These are phyloP conservation scores for Pachypeltis micranthus DNA, from an alignment of 1,140 invertebrate species.

Conservation along the genomic window DNA sequence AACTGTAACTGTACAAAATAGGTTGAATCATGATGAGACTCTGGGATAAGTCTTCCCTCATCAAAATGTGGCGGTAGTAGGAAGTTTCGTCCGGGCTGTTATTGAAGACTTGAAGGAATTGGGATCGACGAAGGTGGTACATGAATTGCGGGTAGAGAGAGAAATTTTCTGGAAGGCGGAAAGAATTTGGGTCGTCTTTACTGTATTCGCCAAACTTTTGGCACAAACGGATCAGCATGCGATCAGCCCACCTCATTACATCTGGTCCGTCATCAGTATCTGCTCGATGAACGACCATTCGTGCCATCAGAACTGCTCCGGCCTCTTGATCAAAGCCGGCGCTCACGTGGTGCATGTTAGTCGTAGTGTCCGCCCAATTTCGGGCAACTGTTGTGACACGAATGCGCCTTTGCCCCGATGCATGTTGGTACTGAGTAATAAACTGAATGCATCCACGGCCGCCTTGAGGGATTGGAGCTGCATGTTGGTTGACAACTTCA, in stretches of 20 bases:
- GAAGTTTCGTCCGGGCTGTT: conserved; percentile 99
- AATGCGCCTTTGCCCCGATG: conserved; percentile 88
- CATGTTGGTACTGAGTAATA: conserved; percentile 96
- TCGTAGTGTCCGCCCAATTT: conserved; percentile 77
- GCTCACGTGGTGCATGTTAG: conserved; percentile 66
- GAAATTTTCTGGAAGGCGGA: conserved; percentile 91
- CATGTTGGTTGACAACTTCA: conserved; percentile 94
- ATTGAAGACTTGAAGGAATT: conserved; percentile 99
- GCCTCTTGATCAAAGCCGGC: conserved; percentile 97
- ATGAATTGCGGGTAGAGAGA: conserved; percentile 98
- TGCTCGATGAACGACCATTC: conserved; percentile 89
- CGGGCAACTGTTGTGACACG: conserved; percentile 92
- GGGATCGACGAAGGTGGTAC: conserved; percentile 95
- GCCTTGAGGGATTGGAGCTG: conserved; percentile 88
- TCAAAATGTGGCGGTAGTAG: conserved; percentile 95
- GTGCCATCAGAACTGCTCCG: conserved; percentile 91
- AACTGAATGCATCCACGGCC: conserved; percentile 94
- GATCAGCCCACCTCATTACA: conserved; percentile 94
- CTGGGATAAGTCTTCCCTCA: conserved; percentile 93
- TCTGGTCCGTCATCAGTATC: conserved; percentile 94
- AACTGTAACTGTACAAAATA: conserved; percentile 95
- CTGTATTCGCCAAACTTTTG: conserved; percentile 98
- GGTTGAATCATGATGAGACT: conserved; percentile 99
- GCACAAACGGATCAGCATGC: conserved; percentile 95
- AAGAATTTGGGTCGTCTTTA: conserved; percentile 94